Evolutionary conservation across 2,888 invertebrate species (phyloP), one percentile per base, ranked within the genome.

Genomic region (Doris montereyensis): DNA sequence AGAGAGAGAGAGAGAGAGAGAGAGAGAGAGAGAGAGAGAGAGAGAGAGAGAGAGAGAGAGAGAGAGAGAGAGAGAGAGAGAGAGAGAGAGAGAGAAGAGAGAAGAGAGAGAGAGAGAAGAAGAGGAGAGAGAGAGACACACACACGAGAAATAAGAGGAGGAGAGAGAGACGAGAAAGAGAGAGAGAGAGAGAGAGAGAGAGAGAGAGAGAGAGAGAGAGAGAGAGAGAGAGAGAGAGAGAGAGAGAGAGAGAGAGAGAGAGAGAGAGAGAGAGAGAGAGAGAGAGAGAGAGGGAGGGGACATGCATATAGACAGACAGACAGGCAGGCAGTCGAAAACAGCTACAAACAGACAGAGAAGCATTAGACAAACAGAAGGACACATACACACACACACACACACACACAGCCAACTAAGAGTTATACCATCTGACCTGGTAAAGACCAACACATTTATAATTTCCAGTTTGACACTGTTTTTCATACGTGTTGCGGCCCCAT

Each of bases 41-140:
- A 17, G 2, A 32, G 34, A 41, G 57, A n/a, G 21, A 41, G 34
- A 2, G 34, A 35, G 35, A 71, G 21, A 52, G 5, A 58, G 41
- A 17, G 32, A 34, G 32, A 65, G 41, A 32, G 41, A 65, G 21
- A 65, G 52, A 57, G 58, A 26, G 32, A 73, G 68, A 57, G 10
- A 30, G 65, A 62, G 70, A 41, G 8, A 28, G 32, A 21, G 62
- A 17, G 35, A 30, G 30, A 32, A 71, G 28, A 28, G 8, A 28
- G 24, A 34, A 68, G 60, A 68, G 75, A 76, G 34, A 72, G 41
- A 75, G 75, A 79, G 60, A 58, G 24, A 74, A 67, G 41, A 34
- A 72, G 41, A 79, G 67, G 75, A 65, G 65, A 41, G 52, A 57
- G 30, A 26, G 57, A 73, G 76, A 35, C 2, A 4, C n/a, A 30